phyloP scores from a whole-genome alignment of 2,113 vertebrate species.

The Callorhinus ursinus region DNA sequence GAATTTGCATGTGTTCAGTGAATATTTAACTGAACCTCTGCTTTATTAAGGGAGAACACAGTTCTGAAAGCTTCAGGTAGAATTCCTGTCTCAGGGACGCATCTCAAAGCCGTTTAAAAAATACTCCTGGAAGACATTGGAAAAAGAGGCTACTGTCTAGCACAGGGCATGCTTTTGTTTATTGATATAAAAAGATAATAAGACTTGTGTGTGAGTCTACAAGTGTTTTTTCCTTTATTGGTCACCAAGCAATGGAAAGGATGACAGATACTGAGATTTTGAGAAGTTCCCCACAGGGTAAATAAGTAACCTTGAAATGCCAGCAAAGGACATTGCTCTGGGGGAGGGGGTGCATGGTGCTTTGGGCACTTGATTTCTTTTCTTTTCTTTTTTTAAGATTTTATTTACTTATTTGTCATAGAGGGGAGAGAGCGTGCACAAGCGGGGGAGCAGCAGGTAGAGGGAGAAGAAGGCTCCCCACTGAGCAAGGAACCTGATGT shows the following conservation, averaged over 20 bases:
- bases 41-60: neutral
- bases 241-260: neutral
- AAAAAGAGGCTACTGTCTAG: neutral
- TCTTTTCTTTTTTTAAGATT: no score
- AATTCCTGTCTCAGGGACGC: neutral
- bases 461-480: no score
- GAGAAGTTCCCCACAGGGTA: neutral
- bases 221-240: neutral
- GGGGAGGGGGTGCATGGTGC: no score
- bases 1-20: neutral
- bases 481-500: no score
- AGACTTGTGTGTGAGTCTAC: neutral
- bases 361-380: neutral
- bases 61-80: neutral
- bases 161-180: neutral
- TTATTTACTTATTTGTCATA: no score
- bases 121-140: neutral
- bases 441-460: no score
- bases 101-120: neutral
- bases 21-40: neutral
- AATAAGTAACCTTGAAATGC: neutral
- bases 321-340: neutral
- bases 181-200: neutral
- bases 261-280: neutral
- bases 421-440: no score